Base-by-base conservation (phyloP, 2,113 vertebrate genomes). In the Phrynosoma blainvillii region DNA sequence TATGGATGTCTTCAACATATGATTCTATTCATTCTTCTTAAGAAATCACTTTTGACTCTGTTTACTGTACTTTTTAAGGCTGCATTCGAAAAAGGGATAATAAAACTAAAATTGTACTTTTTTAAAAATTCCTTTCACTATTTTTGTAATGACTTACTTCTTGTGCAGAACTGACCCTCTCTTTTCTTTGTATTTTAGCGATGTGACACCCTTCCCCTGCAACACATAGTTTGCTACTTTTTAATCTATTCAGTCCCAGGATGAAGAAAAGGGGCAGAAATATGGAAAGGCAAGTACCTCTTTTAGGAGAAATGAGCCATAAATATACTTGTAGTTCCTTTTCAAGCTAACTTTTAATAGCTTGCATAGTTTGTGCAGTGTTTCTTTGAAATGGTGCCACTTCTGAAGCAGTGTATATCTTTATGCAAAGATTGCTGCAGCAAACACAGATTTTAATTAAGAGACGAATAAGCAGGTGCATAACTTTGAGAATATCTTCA, bases 361-460 rank as follows among this genome's bases (percentile, higher is more conserved):
- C 54, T 86, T 82, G 82, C 16, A 74, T 79, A 76, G 86, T 81
- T 30, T 81, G 76, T 12, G 40, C 86, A 87, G 52, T 2, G 83
- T 88, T 89, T 84, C 86, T 83, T 91, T 90, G 68, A 54, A 81
- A 88, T 66, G 75, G 4, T 91, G 11, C 74, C 1, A 80, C 40
- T 94, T 82, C 92, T 85, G 90, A 93, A 91, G 47, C 5, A 80
- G 87, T 25, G 65, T 88, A 27, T 90, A 82, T 85, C 81, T 87
- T 0, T 5, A 74, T 90, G 78, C 52, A 95, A 90, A 89, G 91
- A 88, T 91, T 92, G 78, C 32, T 93, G 87, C 59, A 54, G 77
- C 27, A 92, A 89, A 93, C 86, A 88, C 25, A 90, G 85, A 88
- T 92, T 93, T 93, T 91, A 94, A 91, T 94, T 94, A 89, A 89